phyloP scores from a whole-genome alignment of 2,797 vertebrate species.

The Microctenopoma steveboyesi region DNA sequence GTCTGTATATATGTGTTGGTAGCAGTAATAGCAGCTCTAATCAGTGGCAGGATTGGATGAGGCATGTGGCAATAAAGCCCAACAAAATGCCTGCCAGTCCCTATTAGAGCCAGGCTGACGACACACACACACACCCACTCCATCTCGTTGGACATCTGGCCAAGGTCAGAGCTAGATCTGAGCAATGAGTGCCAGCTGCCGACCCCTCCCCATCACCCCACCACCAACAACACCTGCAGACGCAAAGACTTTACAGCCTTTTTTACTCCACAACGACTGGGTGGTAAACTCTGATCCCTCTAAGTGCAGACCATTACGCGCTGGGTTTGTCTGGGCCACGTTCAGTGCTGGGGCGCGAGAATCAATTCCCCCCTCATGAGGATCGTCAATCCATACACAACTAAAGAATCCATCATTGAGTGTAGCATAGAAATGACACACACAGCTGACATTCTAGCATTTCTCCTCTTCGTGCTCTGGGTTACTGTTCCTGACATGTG shows the following conservation, averaged over 20 bases:
- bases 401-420: constrained; percentile 56
- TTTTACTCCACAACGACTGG: constrained; percentile 61
- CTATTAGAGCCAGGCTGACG: constrained; percentile 54
- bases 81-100: constrained; percentile 75
- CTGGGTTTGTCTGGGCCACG: constrained; percentile 43
- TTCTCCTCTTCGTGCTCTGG: constrained; percentile 36
- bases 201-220: background rate
- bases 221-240: background rate
- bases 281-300: constrained; percentile 62
- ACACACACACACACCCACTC: constrained; percentile 16
- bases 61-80: constrained; percentile 77
- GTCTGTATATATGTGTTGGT: constrained; percentile 21
- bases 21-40: constrained; percentile 67
- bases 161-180: constrained; percentile 62
- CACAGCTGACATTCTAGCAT: constrained; percentile 15
- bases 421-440: constrained; percentile 48
- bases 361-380: constrained; percentile 44
- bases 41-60: constrained; percentile 74
- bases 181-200: constrained; percentile 45
- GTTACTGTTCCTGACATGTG: constrained; percentile 6
- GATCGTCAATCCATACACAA: constrained; percentile 38
- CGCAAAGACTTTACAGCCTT: constrained; percentile 43
- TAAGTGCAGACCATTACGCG: constrained; percentile 70
- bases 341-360: constrained; percentile 30
- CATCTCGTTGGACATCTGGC: constrained; percentile 70